Conservation (phyloP, 1,140 invertebrate genomes). For the Drosophila bocqueti region DNA sequence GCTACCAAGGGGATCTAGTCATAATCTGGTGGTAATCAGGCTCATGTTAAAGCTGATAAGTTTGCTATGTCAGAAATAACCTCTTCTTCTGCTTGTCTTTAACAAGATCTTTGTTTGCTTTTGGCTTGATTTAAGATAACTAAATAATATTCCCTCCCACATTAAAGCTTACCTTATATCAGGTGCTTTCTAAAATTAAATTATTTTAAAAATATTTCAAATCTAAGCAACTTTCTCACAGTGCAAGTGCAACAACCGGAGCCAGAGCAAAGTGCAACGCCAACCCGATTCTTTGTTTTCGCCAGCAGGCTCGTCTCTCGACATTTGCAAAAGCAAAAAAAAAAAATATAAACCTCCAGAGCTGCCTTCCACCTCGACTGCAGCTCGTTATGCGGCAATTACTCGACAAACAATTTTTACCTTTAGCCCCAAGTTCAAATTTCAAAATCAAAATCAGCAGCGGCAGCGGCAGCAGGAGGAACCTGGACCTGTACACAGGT, state of each 20-base stretch:
- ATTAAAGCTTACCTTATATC: neutral
- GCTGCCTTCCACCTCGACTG: constrained; percentile 29
- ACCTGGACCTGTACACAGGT: constrained; percentile 49
- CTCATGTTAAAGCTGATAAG: neutral
- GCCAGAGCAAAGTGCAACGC: constrained; percentile 54
- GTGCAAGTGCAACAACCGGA: constrained; percentile 39
- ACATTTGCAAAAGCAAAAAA: constrained; percentile 47
- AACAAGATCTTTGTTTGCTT: neutral
- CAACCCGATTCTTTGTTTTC: constrained; percentile 57
- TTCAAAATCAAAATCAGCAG: constrained; percentile 79
- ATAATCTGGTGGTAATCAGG: neutral
- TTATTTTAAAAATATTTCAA: neutral
- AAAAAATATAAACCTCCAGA: constrained; percentile 13
- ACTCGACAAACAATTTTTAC: constrained; percentile 84
- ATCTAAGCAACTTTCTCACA: neutral
- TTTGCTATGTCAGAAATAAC: neutral
- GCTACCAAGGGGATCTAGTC: neutral
- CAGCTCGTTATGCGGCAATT: constrained; percentile 79
- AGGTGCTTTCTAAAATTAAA: neutral
- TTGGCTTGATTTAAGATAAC: neutral
- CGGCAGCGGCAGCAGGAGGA: constrained; percentile 21
- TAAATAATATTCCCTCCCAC: neutral
- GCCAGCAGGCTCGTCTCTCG: constrained; percentile 43
- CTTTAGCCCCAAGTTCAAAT: constrained; percentile 84
- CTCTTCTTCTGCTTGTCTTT: neutral